Evolutionary conservation across 2,888 invertebrate species (phyloP), one percentile per base, ranked within the genome.

Genomic region (Eilema sororculum): DNA sequence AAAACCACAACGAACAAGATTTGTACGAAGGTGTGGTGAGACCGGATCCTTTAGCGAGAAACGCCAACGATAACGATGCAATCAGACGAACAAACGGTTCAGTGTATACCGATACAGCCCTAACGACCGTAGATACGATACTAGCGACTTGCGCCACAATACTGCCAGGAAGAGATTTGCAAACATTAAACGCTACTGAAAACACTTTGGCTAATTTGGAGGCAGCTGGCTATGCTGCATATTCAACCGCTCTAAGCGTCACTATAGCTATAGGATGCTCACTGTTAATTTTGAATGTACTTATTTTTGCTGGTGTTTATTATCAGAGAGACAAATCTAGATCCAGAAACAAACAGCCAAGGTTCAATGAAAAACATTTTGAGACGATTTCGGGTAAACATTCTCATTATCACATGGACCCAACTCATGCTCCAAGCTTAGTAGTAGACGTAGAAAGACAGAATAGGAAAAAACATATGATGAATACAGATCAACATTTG

Each of bases 21-120:
- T 95, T 98, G 30, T 99, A 99, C 93, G 99, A 99, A 89, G 98
- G 98, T 64, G 96, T 97, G 61, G 98, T 98, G 41, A 96, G 98
- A 75, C 97, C 98, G 13, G 98, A 98, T 92, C 98, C 98, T n/a
- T 94, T 98, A 74, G 96, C 97, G 57, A 94, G 97, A 77, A 96
- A 96, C 78, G 93, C 93, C 76, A 96, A 96, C 79, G 96, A 96
- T 37, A 96, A 95, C 61, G 97, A 97, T 76, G 95, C 96, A 73
- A 95, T 96, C 74, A 94, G 96, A 78, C 94, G 96, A 79, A 88
- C 95, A 13, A 96, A 96, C 73, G 91, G 91, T 24, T 90, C 92
- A 12, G 89, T 90, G 56, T 94, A 95, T 77, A 96, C 96, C 30
- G 96, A 97, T 70, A 96, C 97, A 67, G 96, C 96, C 0, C 94